Percentiles rank a stretch among this genome's conserved stretches.
Conservation (phyloP, 2,888 invertebrate genomes). For the Hirtodrosophila cameraria region DNA sequence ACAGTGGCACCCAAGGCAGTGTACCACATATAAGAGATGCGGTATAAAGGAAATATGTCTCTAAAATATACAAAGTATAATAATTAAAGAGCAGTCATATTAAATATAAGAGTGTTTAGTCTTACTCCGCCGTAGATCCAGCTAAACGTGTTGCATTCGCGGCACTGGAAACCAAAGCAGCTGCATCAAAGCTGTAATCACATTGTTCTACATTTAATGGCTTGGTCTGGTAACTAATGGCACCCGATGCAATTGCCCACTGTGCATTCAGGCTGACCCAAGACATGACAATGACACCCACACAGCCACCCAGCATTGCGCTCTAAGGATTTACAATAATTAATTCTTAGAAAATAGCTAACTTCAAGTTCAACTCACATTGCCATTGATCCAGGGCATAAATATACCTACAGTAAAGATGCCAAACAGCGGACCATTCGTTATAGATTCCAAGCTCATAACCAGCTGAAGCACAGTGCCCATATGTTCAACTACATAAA, state of each 20-base stretch:
- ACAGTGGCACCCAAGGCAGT: conserved; percentile 87
- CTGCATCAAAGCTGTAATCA: conserved; percentile 86
- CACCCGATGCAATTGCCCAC: conserved; percentile 86
- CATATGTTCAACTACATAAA: conserved; percentile 90
- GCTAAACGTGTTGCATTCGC: conserved; percentile 48
- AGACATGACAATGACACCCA: conserved; percentile 86
- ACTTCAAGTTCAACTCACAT: conserved; percentile 83
- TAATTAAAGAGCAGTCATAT: not conserved
- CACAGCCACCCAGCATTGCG: conserved; percentile 86
- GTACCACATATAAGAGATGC: conserved; percentile 93
- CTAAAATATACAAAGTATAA: conserved; percentile 57
- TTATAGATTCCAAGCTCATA: conserved; percentile 88
- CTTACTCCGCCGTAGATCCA: conserved; percentile 68
- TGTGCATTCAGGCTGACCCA: conserved; percentile 87
- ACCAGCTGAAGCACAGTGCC: conserved; percentile 89
- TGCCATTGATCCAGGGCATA: conserved; percentile 88
- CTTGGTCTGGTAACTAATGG: conserved; percentile 88
- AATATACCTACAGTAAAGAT: conserved; percentile 88
- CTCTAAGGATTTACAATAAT: conserved; percentile 83
- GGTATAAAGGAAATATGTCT: conserved; percentile 85
- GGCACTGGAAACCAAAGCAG: conserved; percentile 52
- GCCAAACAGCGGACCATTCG: conserved; percentile 89
- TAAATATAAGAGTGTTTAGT: not conserved
- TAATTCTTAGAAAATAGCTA: no score
- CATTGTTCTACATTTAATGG: conserved; percentile 87